Evolutionary conservation across 2,888 invertebrate species (phyloP), one percentile per base, ranked within the genome.

Genomic region (Linnaemya vulpina): DNA sequence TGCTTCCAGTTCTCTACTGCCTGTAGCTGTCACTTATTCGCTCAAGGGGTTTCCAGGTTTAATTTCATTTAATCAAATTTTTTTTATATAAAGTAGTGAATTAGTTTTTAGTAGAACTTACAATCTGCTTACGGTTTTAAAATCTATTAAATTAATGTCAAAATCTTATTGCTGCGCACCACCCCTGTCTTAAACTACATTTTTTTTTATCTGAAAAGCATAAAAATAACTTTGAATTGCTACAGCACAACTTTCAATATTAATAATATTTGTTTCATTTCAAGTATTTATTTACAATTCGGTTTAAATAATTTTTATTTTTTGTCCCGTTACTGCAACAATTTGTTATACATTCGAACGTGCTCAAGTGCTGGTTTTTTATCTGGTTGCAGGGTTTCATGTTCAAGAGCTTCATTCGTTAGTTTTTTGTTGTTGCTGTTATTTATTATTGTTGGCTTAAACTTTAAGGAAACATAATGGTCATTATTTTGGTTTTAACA

Each of bases 351-450:
- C 80, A 70, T 55, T 62, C 15, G 73, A 73, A 84, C 84, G 84
- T 84, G 84, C 80, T 80, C 67, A 84, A 84, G 84, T 77, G 76
- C 25, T 55, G 58, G 22, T 20, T 76, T 80, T 58, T 67, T 76
- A 46, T 77, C 67, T 63, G 76, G 60, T 49, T 70, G 51, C 70
- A 63, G 53, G 75, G 65, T 85, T 85, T 85, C 82, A 85, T 85
- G 82, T 85, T 82, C 71, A 85, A 85, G 85, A 79, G 85, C 63
- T 25, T 79, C 82, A 82, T 82, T 85, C 75, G 79, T 71, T 40
- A 62, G 53, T 20, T 74, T 65, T 49, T 75, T 30, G 2, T 30
- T 30, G 2, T 30, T 30, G 2, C 5, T 30, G 30, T 25, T 35
- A n/a, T 67, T 30, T 70, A 10, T 70, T 70, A 13, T 60, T 78